Evolutionary conservation across 2,113 vertebrate species (phyloP).

Genomic region (Muntiacus muntjak): DNA sequence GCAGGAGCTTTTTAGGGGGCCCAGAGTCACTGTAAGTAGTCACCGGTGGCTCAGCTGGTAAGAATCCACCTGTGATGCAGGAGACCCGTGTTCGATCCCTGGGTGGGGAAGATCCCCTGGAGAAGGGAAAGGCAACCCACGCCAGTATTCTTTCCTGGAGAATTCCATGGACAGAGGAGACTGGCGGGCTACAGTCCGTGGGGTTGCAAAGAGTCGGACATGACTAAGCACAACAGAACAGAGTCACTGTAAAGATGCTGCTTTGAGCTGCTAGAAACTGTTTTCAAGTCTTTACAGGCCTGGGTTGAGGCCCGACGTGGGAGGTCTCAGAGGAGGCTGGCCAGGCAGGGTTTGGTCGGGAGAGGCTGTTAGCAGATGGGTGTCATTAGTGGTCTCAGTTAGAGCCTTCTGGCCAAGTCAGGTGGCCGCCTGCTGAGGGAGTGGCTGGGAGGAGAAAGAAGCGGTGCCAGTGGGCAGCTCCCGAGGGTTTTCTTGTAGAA

Average conservation of each 20-base stretch:
- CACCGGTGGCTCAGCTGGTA: not conserved
- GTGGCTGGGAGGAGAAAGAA: not conserved
- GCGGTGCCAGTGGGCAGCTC: too few relatives aligned
- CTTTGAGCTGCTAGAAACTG: not conserved
- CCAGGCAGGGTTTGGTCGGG: too few relatives aligned
- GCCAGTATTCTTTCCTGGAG: not conserved
- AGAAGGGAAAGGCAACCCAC: not conserved
- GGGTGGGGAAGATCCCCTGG: not conserved
- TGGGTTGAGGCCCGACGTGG: not conserved
- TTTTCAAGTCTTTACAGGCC: not conserved
- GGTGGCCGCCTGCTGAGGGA: not conserved
- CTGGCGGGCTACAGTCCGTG: not conserved
- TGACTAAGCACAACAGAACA: not conserved
- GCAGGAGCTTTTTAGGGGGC: not conserved
- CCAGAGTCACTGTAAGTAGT: not conserved
- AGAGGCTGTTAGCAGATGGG: not conserved
- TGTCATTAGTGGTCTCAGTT: not conserved
- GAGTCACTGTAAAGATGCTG: not conserved
- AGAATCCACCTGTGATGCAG: fast-evolving
- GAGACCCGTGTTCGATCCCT: not conserved
- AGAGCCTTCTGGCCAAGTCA: not conserved
- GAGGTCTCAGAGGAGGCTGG: not conserved
- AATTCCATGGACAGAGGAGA: not conserved
- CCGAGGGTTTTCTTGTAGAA: not conserved
- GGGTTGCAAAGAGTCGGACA: not conserved